These are phyloP conservation scores for Tapirus terrestris DNA, from an alignment of 2,113 vertebrate genomes.

Conservation along the genomic window DNA sequence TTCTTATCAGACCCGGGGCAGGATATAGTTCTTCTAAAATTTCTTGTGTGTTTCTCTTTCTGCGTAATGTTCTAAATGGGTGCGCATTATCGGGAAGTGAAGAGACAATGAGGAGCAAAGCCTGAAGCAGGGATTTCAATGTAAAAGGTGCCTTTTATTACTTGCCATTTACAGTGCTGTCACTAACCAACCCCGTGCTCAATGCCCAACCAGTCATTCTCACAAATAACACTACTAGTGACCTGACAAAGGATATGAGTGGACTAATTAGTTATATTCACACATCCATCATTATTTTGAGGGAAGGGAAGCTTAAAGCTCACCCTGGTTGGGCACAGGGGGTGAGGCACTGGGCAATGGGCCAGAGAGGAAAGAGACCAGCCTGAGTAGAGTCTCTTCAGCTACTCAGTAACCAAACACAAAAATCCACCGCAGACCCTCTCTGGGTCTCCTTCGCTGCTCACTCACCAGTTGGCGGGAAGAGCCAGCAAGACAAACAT, in stretches of 20 bases:
- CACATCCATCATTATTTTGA: background rate
- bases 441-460: background rate
- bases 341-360: fast-evolving
- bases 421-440: fast-evolving
- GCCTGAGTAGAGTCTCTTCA: background rate
- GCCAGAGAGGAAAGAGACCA: background rate
- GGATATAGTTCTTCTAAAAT: conserved; percentile 32
- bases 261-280: background rate
- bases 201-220: background rate
- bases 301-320: background rate
- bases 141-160: background rate
- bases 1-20: conserved; percentile 45
- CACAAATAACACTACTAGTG: background rate
- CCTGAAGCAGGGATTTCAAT: background rate
- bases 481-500: background rate
- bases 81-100: background rate
- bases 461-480: background rate
- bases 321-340: background rate
- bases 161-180: background rate
- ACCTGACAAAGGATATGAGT: background rate
- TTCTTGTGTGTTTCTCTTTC: background rate
- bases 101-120: background rate
- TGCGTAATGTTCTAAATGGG: background rate
- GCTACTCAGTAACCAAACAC: background rate
- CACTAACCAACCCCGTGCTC: background rate